These are phyloP conservation scores for Drosophila yooni DNA, from an alignment of 2,888 invertebrate species.

Conservation along the genomic window DNA sequence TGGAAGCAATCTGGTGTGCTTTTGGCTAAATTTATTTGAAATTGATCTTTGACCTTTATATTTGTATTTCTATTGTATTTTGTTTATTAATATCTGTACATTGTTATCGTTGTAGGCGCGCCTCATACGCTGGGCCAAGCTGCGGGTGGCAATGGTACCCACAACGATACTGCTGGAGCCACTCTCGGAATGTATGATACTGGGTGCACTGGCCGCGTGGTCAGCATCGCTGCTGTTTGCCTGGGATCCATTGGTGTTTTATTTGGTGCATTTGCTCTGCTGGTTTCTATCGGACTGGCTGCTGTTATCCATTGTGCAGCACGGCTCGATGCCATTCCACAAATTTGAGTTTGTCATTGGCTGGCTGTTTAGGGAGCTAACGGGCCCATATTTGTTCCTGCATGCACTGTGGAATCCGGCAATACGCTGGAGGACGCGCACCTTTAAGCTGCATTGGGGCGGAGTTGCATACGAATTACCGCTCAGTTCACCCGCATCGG, in stretches of 20 bases:
- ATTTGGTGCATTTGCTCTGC: slow-evolving; percentile 94
- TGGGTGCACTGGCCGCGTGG: slow-evolving; percentile 96
- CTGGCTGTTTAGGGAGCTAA: slow-evolving; percentile 97
- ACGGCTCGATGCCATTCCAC: slow-evolving; percentile 96
- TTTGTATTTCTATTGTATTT: not conserved
- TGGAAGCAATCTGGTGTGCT: not conserved
- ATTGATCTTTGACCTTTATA: not conserved
- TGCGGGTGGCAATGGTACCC: slow-evolving; percentile 98
- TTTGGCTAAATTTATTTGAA: too few relatives aligned
- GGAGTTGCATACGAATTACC: slow-evolving; percentile 93
- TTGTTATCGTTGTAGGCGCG: slow-evolving; percentile 88
- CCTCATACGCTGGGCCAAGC: slow-evolving; percentile 95
- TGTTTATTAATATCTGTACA: not conserved
- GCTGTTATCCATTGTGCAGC: slow-evolving; percentile 94
- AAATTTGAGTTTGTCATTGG: slow-evolving; percentile 97
- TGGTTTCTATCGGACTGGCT: slow-evolving; percentile 99
- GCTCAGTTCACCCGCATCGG: slow-evolving; percentile 86
- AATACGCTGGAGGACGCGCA: slow-evolving; percentile 96
- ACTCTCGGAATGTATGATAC: slow-evolving; percentile 96
- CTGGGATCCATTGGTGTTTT: slow-evolving; percentile 96
- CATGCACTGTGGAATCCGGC: slow-evolving; percentile 94
- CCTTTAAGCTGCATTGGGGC: slow-evolving; percentile 97
- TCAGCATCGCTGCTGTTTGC: slow-evolving; percentile 92
- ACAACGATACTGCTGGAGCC: slow-evolving; percentile 96
- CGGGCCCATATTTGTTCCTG: slow-evolving; percentile 94